These are phyloP conservation scores for Sciurus niger DNA, from an alignment of 2,113 vertebrate genomes.

Conservation along the genomic window DNA sequence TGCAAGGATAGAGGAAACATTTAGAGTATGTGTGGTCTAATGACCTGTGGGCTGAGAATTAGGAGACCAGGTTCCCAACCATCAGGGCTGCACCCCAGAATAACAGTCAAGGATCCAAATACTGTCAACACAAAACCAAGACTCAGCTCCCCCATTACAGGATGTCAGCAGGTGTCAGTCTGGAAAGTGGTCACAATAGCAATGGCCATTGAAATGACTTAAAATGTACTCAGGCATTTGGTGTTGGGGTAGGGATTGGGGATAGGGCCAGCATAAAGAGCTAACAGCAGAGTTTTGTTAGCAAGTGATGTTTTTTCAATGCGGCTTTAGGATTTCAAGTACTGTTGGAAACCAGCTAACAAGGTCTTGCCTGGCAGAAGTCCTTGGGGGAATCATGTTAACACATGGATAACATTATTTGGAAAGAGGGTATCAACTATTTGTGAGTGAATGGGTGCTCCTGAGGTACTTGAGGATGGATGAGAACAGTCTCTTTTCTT, in stretches of 20 bases:
- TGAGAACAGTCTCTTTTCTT: constrained; percentile 66
- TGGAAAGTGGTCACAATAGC: neutral
- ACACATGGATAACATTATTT: constrained; percentile 54
- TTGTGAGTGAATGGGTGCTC: constrained; percentile 63
- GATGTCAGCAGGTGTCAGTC: neutral
- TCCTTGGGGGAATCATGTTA: constrained; percentile 49
- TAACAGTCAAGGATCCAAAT: neutral
- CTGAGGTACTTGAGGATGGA: constrained; percentile 64
- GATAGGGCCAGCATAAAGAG: neutral
- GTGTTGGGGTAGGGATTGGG: neutral
- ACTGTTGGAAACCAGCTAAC: constrained; percentile 62
- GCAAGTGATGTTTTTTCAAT: constrained; percentile 26
- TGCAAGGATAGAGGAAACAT: neutral
- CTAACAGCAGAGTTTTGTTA: constrained; percentile 33
- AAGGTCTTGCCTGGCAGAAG: constrained; percentile 56
- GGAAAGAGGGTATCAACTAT: constrained; percentile 64
- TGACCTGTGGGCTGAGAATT: constrained; percentile 3
- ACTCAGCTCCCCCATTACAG: neutral
- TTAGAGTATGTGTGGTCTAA: neutral
- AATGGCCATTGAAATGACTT: neutral
- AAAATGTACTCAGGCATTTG: constrained; percentile 5
- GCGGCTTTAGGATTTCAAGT: constrained; percentile 70
- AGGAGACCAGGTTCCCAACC: neutral
- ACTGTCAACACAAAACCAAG: neutral
- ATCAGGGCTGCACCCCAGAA: neutral